A percentile compares a stretch with the other conserved stretches of the same genome.
These are phyloP conservation scores for Camelus dromedarius DNA, from an alignment of 2,113 vertebrate species.

Conservation along the genomic window DNA sequence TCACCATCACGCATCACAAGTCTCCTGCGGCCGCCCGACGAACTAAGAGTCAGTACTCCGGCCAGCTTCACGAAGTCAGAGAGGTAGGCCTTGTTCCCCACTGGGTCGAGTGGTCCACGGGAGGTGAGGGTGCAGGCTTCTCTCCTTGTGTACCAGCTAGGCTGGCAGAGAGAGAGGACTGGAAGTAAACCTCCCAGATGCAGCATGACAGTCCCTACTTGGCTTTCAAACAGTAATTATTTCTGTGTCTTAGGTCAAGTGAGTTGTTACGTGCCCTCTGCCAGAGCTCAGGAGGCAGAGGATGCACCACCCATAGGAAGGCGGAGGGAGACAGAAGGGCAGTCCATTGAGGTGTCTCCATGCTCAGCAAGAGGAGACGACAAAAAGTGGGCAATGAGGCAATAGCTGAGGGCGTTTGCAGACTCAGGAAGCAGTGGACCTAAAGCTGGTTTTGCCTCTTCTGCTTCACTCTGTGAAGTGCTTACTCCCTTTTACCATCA, in stretches of 20 bases:
- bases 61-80: slow-evolving; percentile 95
- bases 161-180: not conserved
- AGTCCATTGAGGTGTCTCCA: rapidly evolving
- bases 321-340: rapidly evolving
- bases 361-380: not conserved
- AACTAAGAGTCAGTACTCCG: slow-evolving; percentile 91
- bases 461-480: not conserved
- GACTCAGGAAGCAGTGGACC: not conserved
- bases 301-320: not conserved
- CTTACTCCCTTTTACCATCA: not conserved
- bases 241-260: not conserved
- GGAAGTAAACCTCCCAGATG: not conserved
- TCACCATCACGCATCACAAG: slow-evolving; percentile 98
- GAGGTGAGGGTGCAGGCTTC: not conserved
- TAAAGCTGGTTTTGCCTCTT: not conserved
- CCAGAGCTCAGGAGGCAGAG: not conserved
- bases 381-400: not conserved
- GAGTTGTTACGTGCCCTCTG: not conserved
- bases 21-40: slow-evolving; percentile 95
- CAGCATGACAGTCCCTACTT: rapidly evolving
- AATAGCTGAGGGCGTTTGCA: not conserved
- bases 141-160: not conserved
- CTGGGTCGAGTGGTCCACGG: not conserved
- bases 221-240: not conserved
- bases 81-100: slow-evolving; percentile 90